Evolutionary conservation across 2,888 invertebrate genomes (phyloP).

Genomic region (Lasioglossum lativentre): DNA sequence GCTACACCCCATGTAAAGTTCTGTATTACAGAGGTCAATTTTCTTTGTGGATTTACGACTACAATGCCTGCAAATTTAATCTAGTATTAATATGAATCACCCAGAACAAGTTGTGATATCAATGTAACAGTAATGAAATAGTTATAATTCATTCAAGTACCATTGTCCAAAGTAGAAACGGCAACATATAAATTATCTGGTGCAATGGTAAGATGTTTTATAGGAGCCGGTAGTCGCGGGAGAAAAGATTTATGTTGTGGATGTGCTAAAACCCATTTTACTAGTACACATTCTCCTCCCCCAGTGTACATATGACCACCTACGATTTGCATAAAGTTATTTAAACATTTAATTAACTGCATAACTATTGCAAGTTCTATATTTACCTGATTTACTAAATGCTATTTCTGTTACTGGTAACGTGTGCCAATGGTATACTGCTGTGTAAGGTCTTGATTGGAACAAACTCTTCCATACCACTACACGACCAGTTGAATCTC

Average conservation of each 20-base stretch:
- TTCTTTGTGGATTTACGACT: slow-evolving; percentile 86
- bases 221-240: slow-evolving; percentile 90
- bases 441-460: slow-evolving; percentile 79
- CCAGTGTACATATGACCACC: slow-evolving; percentile 91
- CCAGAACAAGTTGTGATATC: slow-evolving; percentile 6
- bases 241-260: slow-evolving; percentile 86
- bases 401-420: slow-evolving; percentile 88
- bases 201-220: slow-evolving; percentile 88
- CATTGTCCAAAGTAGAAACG: slow-evolving; percentile 90
- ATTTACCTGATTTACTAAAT: slow-evolving; percentile 86
- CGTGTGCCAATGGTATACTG: slow-evolving; percentile 92
- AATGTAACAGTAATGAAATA: neutral
- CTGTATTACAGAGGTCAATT: slow-evolving; percentile 87
- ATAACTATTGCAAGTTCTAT: slow-evolving; percentile 9
- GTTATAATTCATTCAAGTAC: slow-evolving; percentile 72
- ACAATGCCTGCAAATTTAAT: slow-evolving; percentile 83
- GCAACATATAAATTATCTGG: slow-evolving; percentile 88
- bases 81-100: slow-evolving; percentile 2
- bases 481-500: slow-evolving; percentile 88
- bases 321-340: slow-evolving; percentile 51
- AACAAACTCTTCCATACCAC: slow-evolving; percentile 87
- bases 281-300: slow-evolving; percentile 91
- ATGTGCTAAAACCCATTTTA: slow-evolving; percentile 89
- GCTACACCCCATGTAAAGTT: slow-evolving; percentile 88
- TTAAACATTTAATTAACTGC: neutral